phyloP scores from a whole-genome alignment of 2,113 vertebrate species.

The Neolamprologus modestus region DNA sequence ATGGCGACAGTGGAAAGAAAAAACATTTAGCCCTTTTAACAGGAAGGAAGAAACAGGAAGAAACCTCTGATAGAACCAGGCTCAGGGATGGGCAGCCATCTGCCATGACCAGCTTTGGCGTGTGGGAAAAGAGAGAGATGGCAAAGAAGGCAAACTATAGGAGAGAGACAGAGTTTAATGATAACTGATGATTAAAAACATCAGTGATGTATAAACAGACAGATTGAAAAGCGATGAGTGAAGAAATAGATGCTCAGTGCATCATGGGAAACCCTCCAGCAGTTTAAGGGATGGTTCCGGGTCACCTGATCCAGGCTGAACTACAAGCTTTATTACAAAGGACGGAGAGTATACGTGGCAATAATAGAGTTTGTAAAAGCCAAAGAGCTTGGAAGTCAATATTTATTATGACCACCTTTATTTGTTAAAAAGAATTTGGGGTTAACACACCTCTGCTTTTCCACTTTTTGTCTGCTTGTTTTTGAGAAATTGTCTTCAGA shows the following conservation, averaged over 20 bases:
- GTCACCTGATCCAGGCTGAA: not conserved
- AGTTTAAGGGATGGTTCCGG: not conserved
- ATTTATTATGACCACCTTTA: not conserved
- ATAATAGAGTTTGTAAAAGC: not conserved
- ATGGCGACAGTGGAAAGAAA: not conserved
- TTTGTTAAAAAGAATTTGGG: not conserved
- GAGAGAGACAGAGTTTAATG: not conserved
- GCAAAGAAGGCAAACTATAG: not conserved
- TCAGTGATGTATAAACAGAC: not conserved
- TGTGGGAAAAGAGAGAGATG: not conserved
- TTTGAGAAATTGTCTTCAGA: not conserved
- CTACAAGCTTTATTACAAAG: not conserved
- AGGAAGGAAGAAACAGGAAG: not conserved
- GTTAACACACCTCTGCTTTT: not conserved
- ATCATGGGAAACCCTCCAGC: not conserved
- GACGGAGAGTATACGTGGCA: not conserved
- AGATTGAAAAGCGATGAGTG: not conserved
- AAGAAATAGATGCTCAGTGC: not conserved
- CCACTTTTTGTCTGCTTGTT: not conserved
- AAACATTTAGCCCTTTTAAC: not conserved
- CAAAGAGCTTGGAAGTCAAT: not conserved
- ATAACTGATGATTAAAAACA: not conserved
- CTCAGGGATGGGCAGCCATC: not conserved
- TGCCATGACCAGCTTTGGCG: not conserved
- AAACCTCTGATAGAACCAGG: not conserved